Conservation (phyloP, 2,113 vertebrate species). For the Alethe castanea region DNA sequence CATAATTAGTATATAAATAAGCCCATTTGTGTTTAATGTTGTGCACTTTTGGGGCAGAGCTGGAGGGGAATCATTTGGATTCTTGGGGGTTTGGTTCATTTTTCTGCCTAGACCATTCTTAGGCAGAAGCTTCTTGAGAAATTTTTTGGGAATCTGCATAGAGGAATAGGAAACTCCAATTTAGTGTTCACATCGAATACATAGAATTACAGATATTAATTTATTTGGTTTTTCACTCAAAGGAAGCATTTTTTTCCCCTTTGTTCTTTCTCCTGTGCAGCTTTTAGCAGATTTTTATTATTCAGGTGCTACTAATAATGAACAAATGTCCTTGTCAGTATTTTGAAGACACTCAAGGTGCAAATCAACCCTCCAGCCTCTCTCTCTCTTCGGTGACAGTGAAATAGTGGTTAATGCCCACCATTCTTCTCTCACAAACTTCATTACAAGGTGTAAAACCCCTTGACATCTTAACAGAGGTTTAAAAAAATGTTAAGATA, state of each 20-base stretch:
- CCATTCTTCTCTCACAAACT: not conserved
- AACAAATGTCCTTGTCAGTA: not conserved
- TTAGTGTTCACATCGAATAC: not conserved
- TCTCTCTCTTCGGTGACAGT: not conserved
- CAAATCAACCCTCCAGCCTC: not conserved
- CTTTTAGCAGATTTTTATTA: not conserved
- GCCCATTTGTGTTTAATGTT: not conserved
- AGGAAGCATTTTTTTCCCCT: fast-evolving
- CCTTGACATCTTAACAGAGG: not conserved
- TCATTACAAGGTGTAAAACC: not conserved
- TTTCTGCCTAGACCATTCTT: not conserved
- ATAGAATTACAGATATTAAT: not conserved
- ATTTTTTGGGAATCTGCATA: not conserved
- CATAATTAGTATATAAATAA: not conserved
- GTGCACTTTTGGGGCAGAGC: not conserved
- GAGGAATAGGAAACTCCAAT: not conserved
- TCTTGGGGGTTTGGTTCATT: not conserved
- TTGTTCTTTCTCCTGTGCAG: not conserved
- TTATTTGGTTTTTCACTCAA: not conserved
- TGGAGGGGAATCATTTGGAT: not conserved
- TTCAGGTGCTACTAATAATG: not conserved
- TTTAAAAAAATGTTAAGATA: not conserved
- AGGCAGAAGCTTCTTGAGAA: not conserved
- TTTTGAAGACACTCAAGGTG: not conserved
- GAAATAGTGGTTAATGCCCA: not conserved